Conservation (phyloP, 1,140 invertebrate genomes). For the Caenorhabditis brenneri region DNA sequence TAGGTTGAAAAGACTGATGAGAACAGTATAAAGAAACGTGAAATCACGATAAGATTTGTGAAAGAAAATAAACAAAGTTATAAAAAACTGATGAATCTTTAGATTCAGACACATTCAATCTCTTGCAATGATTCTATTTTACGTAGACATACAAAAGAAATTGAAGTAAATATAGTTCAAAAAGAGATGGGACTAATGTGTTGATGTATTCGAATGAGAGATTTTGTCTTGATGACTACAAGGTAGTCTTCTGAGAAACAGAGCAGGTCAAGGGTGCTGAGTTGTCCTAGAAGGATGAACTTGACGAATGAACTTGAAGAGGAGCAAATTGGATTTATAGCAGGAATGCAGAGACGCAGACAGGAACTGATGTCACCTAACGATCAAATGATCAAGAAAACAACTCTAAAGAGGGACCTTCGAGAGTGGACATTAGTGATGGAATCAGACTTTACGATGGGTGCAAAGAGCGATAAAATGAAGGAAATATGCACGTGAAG, state of each 20-base stretch:
- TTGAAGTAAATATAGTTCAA: too few relatives aligned
- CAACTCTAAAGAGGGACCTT: background rate
- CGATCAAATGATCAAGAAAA: conserved; percentile 10
- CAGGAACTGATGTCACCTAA: background rate
- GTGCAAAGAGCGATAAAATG: background rate
- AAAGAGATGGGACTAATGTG: too few relatives aligned
- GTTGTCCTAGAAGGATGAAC: background rate
- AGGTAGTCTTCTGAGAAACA: background rate
- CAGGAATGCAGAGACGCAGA: background rate
- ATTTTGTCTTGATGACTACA: background rate
- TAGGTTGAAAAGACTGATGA: background rate
- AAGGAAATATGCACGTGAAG: background rate
- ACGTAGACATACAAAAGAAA: too few relatives aligned
- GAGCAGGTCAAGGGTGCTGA: background rate
- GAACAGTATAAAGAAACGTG: background rate
- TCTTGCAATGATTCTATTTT: too few relatives aligned
- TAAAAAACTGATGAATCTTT: too few relatives aligned
- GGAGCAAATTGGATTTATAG: background rate
- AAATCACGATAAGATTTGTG: too few relatives aligned
- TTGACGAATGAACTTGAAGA: background rate
- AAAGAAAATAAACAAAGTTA: too few relatives aligned
- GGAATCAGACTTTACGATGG: background rate
- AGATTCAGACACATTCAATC: too few relatives aligned
- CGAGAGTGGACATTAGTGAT: background rate
- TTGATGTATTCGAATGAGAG: background rate